A percentile compares a stretch with the other conserved stretches of the same genome.
phyloP scores from a whole-genome alignment of 2,797 vertebrate species.

The Clarias platycephalus region DNA sequence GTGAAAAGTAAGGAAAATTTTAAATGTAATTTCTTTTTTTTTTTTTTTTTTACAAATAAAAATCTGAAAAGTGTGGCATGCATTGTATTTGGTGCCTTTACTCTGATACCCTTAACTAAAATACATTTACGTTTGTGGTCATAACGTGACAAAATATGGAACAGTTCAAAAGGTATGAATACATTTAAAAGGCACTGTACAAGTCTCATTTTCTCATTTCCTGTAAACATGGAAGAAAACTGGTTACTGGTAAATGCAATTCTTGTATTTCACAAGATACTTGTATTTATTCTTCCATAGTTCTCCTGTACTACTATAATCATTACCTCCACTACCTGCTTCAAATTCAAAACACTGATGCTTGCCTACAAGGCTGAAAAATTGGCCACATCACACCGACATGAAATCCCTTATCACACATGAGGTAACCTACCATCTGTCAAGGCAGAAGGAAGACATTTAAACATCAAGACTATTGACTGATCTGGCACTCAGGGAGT shows the following conservation, averaged over 20 bases:
- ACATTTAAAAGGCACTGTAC: too few relatives aligned
- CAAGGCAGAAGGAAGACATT: neutral
- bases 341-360: neutral
- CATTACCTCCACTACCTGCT: neutral
- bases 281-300: neutral
- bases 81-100: too few relatives aligned
- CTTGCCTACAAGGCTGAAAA: neutral
- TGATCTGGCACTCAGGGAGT: neutral
- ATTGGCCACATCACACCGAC: neutral
- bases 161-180: too few relatives aligned
- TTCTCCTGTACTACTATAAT: neutral
- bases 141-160: too few relatives aligned
- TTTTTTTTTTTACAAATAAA: too few relatives aligned
- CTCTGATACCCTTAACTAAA: too few relatives aligned
- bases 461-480: neutral
- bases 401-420: neutral
- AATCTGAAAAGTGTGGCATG: too few relatives aligned
- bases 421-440: neutral
- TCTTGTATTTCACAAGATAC: neutral
- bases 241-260: neutral
- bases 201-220: neutral
- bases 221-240: neutral
- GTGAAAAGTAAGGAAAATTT: too few relatives aligned
- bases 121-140: too few relatives aligned
- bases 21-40: too few relatives aligned